A percentile compares a stretch with the other conserved stretches of the same genome.
These are phyloP conservation scores for Xerus inauris DNA, from an alignment of 2,113 vertebrate species.

Conservation along the genomic window DNA sequence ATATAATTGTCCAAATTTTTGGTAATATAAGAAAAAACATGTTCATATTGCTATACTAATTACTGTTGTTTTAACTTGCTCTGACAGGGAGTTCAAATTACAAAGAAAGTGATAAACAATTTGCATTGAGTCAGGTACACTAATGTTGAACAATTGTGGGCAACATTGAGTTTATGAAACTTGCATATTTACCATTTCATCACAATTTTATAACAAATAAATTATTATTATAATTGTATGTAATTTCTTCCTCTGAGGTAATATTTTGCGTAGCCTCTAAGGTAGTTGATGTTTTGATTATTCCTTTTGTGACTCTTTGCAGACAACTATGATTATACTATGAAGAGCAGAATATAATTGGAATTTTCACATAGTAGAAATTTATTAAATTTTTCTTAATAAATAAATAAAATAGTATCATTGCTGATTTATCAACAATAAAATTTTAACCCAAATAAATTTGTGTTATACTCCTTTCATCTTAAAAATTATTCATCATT, in stretches of 20 bases:
- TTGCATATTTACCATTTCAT: background rate
- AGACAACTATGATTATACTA: background rate
- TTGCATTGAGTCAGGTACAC: background rate
- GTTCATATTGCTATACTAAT: constrained; percentile 63
- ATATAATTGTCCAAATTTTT: too few relatives aligned
- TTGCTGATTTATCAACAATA: background rate
- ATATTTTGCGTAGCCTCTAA: background rate
- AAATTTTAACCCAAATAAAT: background rate
- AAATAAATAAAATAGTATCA: background rate
- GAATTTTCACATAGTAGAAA: background rate
- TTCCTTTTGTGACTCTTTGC: background rate
- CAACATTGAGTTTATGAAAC: constrained; percentile 29
- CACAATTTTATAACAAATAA: background rate
- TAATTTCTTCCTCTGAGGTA: background rate
- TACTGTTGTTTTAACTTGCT: constrained; percentile 65
- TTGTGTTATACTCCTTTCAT: background rate
- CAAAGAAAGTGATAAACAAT: constrained; percentile 51
- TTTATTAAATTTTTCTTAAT: background rate
- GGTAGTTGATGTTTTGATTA: background rate
- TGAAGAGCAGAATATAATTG: background rate
- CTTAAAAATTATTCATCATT: background rate
- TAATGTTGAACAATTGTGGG: background rate
- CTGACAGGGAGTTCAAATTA: constrained; percentile 58
- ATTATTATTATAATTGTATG: background rate
- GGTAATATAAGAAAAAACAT: constrained; percentile 32